Evolutionary conservation across 2,113 vertebrate species (phyloP).

Genomic region (Hyla sarda): DNA sequence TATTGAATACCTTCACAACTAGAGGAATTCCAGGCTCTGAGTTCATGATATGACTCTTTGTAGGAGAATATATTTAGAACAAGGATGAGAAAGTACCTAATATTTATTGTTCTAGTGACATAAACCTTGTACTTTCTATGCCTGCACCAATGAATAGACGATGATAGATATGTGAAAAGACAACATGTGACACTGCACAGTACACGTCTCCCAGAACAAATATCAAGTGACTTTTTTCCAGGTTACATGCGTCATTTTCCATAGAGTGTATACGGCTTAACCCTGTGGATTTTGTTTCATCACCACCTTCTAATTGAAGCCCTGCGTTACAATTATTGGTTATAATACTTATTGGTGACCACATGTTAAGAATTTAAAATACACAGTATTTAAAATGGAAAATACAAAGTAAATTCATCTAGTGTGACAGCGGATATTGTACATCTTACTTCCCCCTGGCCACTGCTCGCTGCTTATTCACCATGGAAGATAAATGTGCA

Average conservation of each 20-base stretch:
- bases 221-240: background rate
- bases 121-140: slow-evolving; percentile 20
- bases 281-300: background rate
- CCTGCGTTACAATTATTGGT: background rate
- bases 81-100: background rate
- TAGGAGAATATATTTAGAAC: background rate
- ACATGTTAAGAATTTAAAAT: background rate
- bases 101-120: background rate
- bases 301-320: background rate
- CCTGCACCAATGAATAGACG: background rate
- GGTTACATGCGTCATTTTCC: slow-evolving; percentile 13
- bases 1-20: background rate
- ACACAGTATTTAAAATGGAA: too few relatives aligned
- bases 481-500: too few relatives aligned
- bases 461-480: too few relatives aligned
- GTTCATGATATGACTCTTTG: background rate
- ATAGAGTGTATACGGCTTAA: background rate
- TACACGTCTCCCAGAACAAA: slow-evolving; percentile 12
- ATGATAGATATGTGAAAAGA: slow-evolving; percentile 35
- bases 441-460: too few relatives aligned
- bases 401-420: too few relatives aligned
- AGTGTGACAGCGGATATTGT: too few relatives aligned
- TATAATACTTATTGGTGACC: too few relatives aligned
- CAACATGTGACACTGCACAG: background rate
- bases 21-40: background rate